Base-by-base conservation (phyloP, 2,888 invertebrate species). In the Hemithea aestivaria region DNA sequence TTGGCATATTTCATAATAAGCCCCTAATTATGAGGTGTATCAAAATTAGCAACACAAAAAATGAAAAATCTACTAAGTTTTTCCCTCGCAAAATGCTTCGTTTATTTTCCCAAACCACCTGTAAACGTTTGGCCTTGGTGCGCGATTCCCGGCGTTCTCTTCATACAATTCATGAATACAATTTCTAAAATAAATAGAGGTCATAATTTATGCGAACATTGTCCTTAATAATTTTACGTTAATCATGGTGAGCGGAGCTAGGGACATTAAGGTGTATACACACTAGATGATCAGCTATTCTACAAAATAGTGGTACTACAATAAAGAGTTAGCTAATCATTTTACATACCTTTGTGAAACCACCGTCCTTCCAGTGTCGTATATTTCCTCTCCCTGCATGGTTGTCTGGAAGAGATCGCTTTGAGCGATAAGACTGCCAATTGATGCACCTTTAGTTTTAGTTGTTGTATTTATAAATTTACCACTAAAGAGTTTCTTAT, bases 181-280 rank as follows among this genome's bases (percentile, higher is more conserved):
- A 68, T 68, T 64, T 66, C 50, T 51, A 51, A 61, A 64, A 69
- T 58, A 67, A 69, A 70, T 68, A 61, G 65, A 62, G 48, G 45
- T 48, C 51, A 62, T 65, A 64, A 66, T 60, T 68, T 58, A 64
- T 40, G 57, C 45, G 61, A 63, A 64, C 59, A 58, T 50, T 69
- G 66, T 67, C 68, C 67, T 53, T 60, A 58, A 63, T 62, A 60
- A 16, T 16, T 16, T 54, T 51, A 40, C 63, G 63, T 66, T 62
- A 67, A 60, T 65, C 65, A 62, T 66, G 61, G 64, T 45, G 41
- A 53, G 37, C 51, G 54, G 46, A 44, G 41, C 39, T 56, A 51
- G 54, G 48, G 53, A 56, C 40, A 53, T 48, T 38, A 47, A 52
- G 39, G 27, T 25, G 37, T 30, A 16, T 56, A 25, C 36, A 28